Percentiles rank a stretch among this genome's conserved stretches.
These are phyloP conservation scores for Numenius arquata DNA, from an alignment of 2,113 vertebrate genomes.

Conservation along the genomic window DNA sequence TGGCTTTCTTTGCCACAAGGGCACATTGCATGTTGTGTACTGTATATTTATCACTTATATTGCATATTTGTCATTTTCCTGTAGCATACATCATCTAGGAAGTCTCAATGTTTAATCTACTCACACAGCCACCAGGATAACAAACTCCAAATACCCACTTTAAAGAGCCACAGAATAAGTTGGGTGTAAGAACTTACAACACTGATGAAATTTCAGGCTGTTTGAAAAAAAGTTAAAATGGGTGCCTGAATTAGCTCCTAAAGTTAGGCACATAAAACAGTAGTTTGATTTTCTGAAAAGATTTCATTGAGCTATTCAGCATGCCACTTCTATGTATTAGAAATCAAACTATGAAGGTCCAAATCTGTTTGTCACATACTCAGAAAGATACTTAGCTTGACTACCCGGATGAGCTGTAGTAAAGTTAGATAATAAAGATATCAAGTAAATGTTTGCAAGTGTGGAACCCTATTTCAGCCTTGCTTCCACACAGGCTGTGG, in stretches of 20 bases:
- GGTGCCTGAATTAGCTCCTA: background rate
- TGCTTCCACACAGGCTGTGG: background rate
- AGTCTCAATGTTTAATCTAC: background rate
- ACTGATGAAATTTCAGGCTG: background rate
- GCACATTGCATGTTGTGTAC: background rate
- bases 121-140: background rate
- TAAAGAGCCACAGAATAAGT: background rate
- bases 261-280: background rate
- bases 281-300: background rate
- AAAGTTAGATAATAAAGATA: background rate
- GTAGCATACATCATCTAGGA: background rate
- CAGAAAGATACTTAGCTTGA: background rate
- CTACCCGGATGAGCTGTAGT: background rate
- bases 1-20: background rate
- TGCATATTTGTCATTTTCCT: background rate
- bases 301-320: background rate
- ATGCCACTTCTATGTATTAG: too few species aligned
- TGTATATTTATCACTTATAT: background rate
- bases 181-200: background rate
- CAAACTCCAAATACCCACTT: background rate
- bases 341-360: background rate
- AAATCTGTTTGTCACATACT: background rate
- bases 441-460: background rate
- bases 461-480: background rate
- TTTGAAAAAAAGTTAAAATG: background rate